These are phyloP conservation scores for Halichondria panicea DNA, from an alignment of 37 sponge, comb jelly and placozoan species.

Conservation along the genomic window DNA sequence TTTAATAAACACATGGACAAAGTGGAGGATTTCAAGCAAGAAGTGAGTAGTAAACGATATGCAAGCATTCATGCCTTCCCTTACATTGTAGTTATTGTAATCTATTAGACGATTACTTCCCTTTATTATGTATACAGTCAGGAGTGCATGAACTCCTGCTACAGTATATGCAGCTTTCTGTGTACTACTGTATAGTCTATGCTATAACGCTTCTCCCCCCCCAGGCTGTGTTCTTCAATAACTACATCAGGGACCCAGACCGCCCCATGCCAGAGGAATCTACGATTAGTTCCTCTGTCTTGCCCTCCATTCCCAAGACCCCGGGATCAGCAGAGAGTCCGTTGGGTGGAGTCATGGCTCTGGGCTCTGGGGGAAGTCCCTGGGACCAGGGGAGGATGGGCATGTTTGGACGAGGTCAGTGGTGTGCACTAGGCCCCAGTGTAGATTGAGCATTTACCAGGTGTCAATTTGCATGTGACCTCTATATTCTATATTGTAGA, in stretches of 20 bases:
- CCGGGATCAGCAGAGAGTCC: background rate
- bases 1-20: slow-evolving; percentile 95
- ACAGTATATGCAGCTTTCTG: too few species aligned
- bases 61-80: background rate
- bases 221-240: slow-evolving; percentile 86
- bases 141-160: too few species aligned
- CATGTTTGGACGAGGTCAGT: slow-evolving; percentile 4
- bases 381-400: slow-evolving; percentile 21
- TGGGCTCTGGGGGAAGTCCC: background rate
- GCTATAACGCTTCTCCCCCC: background rate
- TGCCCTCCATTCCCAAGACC: slow-evolving; percentile 27
- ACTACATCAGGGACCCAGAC: slow-evolving; percentile 81
- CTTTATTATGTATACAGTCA: background rate
- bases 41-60: too few species aligned
- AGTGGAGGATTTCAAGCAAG: slow-evolving; percentile 82
- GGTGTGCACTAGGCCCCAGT: too few species aligned
- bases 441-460: too few species aligned
- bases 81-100: background rate
- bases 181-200: too few species aligned
- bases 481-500: too few species aligned
- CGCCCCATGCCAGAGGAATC: slow-evolving; percentile 74
- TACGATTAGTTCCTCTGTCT: slow-evolving; percentile 12
- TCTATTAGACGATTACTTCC: background rate
- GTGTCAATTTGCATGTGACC: too few species aligned
- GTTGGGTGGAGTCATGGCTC: slow-evolving; percentile 8